Conservation (phyloP, 2,113 vertebrate species). For the Syngnathus scovelli region DNA sequence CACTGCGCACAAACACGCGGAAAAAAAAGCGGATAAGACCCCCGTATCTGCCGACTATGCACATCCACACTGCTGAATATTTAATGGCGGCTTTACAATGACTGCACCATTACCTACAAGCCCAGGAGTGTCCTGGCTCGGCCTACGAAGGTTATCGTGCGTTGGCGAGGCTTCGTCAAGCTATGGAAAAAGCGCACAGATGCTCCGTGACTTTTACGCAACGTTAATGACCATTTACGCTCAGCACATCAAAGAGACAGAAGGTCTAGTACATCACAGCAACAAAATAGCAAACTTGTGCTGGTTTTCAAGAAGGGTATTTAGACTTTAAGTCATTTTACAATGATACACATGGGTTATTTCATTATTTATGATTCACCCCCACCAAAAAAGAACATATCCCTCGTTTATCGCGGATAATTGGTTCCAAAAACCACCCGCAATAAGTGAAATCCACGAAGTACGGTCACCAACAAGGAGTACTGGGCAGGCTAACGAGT, state of each 20-base stretch:
- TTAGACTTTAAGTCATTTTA: too few relatives aligned
- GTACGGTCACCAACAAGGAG: too few relatives aligned
- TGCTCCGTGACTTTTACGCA: conserved; percentile 18
- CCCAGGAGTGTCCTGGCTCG: conserved; percentile 44
- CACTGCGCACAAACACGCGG: conserved; percentile 17
- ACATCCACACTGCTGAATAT: conserved; percentile 68
- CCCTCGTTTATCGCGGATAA: too few relatives aligned
- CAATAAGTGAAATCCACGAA: too few relatives aligned
- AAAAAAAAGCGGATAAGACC: conserved; percentile 41
- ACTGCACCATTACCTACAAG: conserved; percentile 64
- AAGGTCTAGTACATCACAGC: background rate
- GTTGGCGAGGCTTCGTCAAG: conserved; percentile 19
- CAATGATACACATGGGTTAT: too few relatives aligned
- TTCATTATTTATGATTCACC: too few relatives aligned
- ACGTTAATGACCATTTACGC: conserved; percentile 33
- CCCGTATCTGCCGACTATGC: conserved; percentile 60
- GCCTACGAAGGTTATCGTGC: conserved; percentile 40
- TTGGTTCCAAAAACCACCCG: too few relatives aligned
- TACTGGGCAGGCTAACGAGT: too few relatives aligned
- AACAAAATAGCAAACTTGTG: background rate
- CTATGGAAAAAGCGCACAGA: conserved; percentile 9
- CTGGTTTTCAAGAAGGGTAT: too few relatives aligned
- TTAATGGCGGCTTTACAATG: conserved; percentile 70
- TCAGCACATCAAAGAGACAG: background rate
- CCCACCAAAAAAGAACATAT: too few relatives aligned